Conservation (phyloP, 2,888 invertebrate species). For the Adela reaumurella region DNA sequence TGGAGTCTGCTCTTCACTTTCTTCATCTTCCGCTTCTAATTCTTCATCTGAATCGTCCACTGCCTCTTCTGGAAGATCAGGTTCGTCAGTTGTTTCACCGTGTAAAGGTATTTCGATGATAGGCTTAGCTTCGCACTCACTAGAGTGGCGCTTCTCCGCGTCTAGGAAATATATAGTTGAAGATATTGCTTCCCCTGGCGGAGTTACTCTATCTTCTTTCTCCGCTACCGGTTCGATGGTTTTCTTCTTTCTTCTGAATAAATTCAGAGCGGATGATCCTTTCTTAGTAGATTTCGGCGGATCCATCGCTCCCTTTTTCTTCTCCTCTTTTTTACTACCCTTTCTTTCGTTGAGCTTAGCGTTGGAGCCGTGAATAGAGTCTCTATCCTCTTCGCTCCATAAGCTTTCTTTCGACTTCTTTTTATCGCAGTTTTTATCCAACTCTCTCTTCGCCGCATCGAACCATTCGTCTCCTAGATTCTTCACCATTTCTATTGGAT, state of each 20-base stretch:
- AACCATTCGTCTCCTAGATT: conserved; percentile 48
- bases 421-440: conserved; percentile 36
- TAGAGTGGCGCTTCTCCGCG: conserved; percentile 34
- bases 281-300: conserved; percentile 36
- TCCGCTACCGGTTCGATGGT: conserved; percentile 40
- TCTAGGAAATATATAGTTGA: conserved; percentile 41
- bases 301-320: conserved; percentile 34
- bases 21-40: conserved; percentile 26
- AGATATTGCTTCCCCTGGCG: conserved; percentile 29
- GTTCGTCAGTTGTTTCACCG: too few species aligned
- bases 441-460: conserved; percentile 33
- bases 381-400: conserved; percentile 49
- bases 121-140: conserved; percentile 23
- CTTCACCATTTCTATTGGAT: conserved; percentile 45
- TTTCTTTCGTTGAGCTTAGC: conserved; percentile 38
- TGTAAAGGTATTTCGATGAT: too few species aligned
- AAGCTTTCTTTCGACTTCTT: conserved; percentile 47
- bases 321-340: conserved; percentile 41
- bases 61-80: background rate
- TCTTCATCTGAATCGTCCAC: conserved; percentile 4
- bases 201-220: conserved; percentile 24
- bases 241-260: conserved; percentile 41
- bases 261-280: conserved; percentile 41
- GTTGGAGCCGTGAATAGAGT: conserved; percentile 37
- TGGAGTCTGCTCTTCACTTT: conserved; percentile 37